Base-by-base conservation (phyloP, 2,113 vertebrate species). In the Hydrolagus affinis region DNA sequence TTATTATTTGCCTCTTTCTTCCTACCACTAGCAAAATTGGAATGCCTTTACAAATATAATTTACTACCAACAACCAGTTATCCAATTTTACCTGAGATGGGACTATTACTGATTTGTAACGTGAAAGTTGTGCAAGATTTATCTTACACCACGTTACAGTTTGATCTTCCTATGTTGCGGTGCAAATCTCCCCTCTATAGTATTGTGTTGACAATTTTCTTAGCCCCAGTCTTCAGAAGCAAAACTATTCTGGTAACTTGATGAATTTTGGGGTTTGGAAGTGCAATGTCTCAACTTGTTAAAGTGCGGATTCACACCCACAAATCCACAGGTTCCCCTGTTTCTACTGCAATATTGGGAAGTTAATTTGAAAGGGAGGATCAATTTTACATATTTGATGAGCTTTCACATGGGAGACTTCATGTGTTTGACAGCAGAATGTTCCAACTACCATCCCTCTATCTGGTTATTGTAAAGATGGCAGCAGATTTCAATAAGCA, bases 41-140 rank as follows among this genome's bases (percentile, higher is more conserved):
- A 60, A 28, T 75, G 28, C 6, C 59, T 77, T 23, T 77, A 30
- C 75, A 77, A 23, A n/a, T 59, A 77, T 77, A 60, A 77, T 77
- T 77, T 77, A 77, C 44, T 23, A 78, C 56, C 11, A 25, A 62
- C 7, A 19, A 44, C 74, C 56, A 77, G 56, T 19, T n/a, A 11
- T 59, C 19, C 74, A 77, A 21, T 59, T 77, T 77, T 77, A 59
- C 7, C 56, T 77, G 74, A 56, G 44, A 59, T 59, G 21, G 56
- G 44, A 77, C n/a, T 8, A 17, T 76, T 17, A 57, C 59, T 76
- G 23, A 57, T 77, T 77, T 59, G 2, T 11, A 12, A 6, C 0
- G 4, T 23, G 6, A 60, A 6, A n/a, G 76, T 25, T 21, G 4
- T 78, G 44, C 21, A 23, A 59, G 62, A 78, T 78, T 60, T 60